Evolutionary conservation across 2,888 invertebrate genomes (phyloP).

Genomic region (Nomada ruficornis): DNA sequence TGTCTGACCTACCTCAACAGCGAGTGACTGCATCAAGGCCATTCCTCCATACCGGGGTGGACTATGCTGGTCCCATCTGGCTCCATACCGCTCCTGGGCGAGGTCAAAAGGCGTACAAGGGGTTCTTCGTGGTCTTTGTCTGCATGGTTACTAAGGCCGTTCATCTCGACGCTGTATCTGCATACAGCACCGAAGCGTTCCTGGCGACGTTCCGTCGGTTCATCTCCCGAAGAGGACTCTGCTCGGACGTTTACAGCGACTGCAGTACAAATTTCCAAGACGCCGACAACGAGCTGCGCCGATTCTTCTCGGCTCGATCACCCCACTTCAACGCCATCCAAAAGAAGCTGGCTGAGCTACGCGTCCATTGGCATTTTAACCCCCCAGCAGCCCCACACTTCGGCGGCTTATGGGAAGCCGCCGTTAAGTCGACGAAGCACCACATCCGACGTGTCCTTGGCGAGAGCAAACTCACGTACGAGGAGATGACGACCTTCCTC

Average conservation of each 20-base stretch:
- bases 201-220: background rate
- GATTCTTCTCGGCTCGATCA: background rate
- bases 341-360: background rate
- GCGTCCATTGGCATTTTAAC: background rate
- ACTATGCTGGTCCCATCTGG: slow-evolving; percentile 4
- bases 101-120: too few relatives aligned
- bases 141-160: background rate
- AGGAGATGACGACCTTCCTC: background rate
- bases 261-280: slow-evolving; percentile 1
- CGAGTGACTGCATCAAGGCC: background rate
- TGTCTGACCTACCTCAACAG: background rate
- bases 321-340: background rate
- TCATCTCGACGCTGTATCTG: background rate
- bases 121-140: background rate
- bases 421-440: too few relatives aligned
- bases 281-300: background rate
- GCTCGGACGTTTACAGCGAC: background rate
- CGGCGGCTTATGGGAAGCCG: too few relatives aligned
- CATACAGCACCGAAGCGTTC: background rate
- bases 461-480: background rate
- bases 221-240: background rate
- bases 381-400: background rate
- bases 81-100: too few relatives aligned
- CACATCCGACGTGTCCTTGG: background rate
- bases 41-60: background rate